phyloP scores from a whole-genome alignment of 1,140 invertebrate species.

The Hormaphis cornu region DNA sequence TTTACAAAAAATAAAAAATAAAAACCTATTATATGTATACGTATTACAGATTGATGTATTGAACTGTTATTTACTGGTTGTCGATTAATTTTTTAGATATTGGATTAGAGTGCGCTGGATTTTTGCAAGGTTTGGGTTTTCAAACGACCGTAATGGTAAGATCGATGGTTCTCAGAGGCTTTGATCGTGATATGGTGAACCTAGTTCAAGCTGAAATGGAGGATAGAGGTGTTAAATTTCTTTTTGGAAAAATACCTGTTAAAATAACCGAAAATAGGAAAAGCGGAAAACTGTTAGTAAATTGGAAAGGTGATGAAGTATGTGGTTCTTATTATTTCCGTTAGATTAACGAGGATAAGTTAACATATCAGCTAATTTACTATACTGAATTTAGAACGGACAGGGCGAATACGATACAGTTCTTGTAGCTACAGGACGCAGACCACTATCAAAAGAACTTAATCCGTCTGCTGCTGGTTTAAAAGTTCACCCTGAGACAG shows the following conservation, averaged over 20 bases:
- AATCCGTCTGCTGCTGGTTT: constrained; percentile 61
- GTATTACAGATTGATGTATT: too few species aligned
- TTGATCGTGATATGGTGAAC: constrained; percentile 94
- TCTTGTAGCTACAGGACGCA: constrained; percentile 69
- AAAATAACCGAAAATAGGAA: constrained; percentile 62
- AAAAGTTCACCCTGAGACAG: constrained; percentile 47
- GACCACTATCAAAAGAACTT: constrained; percentile 59
- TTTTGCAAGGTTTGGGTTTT: constrained; percentile 78
- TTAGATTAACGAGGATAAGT: too few species aligned
- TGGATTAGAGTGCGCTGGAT: constrained; percentile 93
- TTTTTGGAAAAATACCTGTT: constrained; percentile 65
- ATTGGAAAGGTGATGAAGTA: constrained; percentile 54
- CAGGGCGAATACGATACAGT: constrained; percentile 64
- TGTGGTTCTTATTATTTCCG: too few species aligned
- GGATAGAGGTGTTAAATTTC: constrained; percentile 72
- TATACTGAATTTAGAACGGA: background rate
- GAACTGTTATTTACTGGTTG: too few species aligned
- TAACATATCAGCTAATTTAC: too few species aligned
- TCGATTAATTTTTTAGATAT: constrained; percentile 47
- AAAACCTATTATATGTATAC: too few species aligned
- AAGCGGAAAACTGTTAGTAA: constrained; percentile 59
- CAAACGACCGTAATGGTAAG: constrained; percentile 85
- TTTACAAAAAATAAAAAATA: too few species aligned
- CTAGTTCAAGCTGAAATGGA: constrained; percentile 76
- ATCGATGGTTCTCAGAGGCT: constrained; percentile 86